Evolutionary conservation across 2,888 invertebrate genomes (phyloP).

Genomic region (Amphipoea oculea): DNA sequence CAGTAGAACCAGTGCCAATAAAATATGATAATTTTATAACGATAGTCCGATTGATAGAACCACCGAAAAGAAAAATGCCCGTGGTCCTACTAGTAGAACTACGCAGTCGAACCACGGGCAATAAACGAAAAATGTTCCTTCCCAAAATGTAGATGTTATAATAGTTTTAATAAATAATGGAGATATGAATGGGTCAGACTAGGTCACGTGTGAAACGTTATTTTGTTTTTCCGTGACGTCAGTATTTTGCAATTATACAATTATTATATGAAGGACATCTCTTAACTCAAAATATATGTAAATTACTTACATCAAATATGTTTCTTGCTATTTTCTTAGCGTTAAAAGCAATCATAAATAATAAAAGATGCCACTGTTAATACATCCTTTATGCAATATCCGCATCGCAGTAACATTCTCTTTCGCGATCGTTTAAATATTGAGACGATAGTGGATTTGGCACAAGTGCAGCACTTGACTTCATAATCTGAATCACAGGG

Average conservation of each 20-base stretch:
- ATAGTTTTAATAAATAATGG: conserved; percentile 12
- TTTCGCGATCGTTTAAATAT: conserved; percentile 52
- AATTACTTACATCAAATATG: conserved; percentile 12
- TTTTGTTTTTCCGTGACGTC: conserved; percentile 38
- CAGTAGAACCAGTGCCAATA: too few relatives aligned
- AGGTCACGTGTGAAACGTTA: conserved; percentile 41
- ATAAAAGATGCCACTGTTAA: conserved; percentile 12
- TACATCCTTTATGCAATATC: conserved; percentile 34
- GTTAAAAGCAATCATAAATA: conserved; percentile 9
- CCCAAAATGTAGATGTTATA: conserved; percentile 24
- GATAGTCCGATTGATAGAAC: too few relatives aligned
- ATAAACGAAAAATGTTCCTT: background rate
- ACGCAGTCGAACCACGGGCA: too few relatives aligned
- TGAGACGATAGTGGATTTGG: conserved; percentile 43
- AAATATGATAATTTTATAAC: too few relatives aligned
- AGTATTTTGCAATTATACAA: conserved; percentile 35
- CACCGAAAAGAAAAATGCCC: too few relatives aligned
- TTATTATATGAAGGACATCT: conserved; percentile 34
- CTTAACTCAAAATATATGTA: conserved; percentile 10
- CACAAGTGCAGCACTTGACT: conserved; percentile 37
- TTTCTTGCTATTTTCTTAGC: background rate
- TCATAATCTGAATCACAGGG: conserved; percentile 33
- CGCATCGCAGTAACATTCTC: conserved; percentile 30
- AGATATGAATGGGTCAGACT: conserved; percentile 34
- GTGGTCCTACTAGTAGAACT: too few relatives aligned